phyloP scores from a whole-genome alignment of 1,140 invertebrate species.

The Apis mellifera region Amel_HAv3.1 CM009931.2:11084501-11085000 shows the following conservation, averaged over 20 bases:
- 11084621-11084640: background rate
- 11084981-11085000: background rate
- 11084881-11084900: background rate
- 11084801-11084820: background rate
- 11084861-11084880: background rate
- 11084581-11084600: background rate
- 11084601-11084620: background rate
- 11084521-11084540: background rate
- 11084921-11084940: slow-evolving; percentile 26
- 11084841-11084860: background rate
- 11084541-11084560: background rate
- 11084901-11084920: background rate
- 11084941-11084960: background rate
- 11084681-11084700: background rate
- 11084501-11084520: background rate
- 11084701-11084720: background rate
- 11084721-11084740: slow-evolving; percentile 6
- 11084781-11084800: slow-evolving; percentile 15
- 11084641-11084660: background rate
- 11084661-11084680: background rate
- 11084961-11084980: background rate
- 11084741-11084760: background rate
- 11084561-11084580: background rate
- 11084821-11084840: slow-evolving; percentile 9
- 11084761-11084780: background rate